Conservation (phyloP, 1,140 invertebrate genomes). For the Mactra quadrangularis region DNA sequence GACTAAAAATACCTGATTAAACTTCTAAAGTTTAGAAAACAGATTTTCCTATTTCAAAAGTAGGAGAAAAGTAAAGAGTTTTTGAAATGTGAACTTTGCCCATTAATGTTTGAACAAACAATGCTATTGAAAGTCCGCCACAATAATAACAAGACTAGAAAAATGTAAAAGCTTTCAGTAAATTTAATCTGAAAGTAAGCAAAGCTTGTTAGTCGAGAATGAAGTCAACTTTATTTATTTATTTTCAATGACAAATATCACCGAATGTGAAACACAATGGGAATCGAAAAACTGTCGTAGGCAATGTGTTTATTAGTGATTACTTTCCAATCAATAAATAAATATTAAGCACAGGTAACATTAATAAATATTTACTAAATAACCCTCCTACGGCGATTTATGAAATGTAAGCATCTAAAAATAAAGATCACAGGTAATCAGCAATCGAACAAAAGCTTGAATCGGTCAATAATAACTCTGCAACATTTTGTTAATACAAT, state of each 20-base stretch:
- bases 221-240: slow-evolving; percentile 59
- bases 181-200: slow-evolving; percentile 52
- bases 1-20: too few relatives aligned
- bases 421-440: slow-evolving; percentile 29
- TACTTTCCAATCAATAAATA: slow-evolving; percentile 55
- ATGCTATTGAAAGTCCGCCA: too few relatives aligned
- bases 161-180: slow-evolving; percentile 48
- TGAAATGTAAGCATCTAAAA: slow-evolving; percentile 49
- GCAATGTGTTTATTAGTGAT: slow-evolving; percentile 44
- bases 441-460: slow-evolving; percentile 4
- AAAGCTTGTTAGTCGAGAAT: slow-evolving; percentile 13
- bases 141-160: too few relatives aligned
- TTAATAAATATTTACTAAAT: slow-evolving; percentile 53
- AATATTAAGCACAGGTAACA: slow-evolving; percentile 46
- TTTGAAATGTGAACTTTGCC: too few relatives aligned
- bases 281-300: slow-evolving; percentile 17
- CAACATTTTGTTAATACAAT: slow-evolving; percentile 23
- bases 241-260: slow-evolving; percentile 52
- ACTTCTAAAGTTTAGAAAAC: too few relatives aligned
- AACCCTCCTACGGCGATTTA: slow-evolving; percentile 19
- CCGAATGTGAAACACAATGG: neutral
- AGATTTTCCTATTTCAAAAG: too few relatives aligned
- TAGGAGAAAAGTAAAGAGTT: too few relatives aligned
- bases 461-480: slow-evolving; percentile 17
- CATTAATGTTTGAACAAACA: too few relatives aligned